Percentiles rank a stretch among this genome's conserved stretches.
Conservation (phyloP, 1,140 invertebrate genomes). For the Zaprionus taronus region DNA sequence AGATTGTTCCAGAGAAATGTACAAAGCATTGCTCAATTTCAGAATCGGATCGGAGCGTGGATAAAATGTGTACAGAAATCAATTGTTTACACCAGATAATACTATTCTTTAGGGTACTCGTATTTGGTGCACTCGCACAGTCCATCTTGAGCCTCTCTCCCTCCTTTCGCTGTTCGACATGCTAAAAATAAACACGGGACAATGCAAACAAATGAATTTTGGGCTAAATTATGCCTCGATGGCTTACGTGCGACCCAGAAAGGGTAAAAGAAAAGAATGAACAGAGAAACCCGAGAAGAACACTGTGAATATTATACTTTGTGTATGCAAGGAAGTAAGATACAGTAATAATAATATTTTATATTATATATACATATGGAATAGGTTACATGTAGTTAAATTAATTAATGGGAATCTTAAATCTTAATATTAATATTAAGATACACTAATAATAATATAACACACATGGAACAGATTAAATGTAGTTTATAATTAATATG, state of each 20-base stretch:
- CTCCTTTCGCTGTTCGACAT: constrained; percentile 7
- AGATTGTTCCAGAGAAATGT: not conserved
- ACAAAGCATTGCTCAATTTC: not conserved
- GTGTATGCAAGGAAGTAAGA: no score
- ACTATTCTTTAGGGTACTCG: not conserved
- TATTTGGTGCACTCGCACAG: not conserved
- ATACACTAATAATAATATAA: not conserved
- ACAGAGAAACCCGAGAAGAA: not conserved
- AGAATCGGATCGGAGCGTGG: not conserved
- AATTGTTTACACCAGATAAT: constrained; percentile 16
- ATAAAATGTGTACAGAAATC: constrained; percentile 19
- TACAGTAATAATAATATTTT: not conserved
- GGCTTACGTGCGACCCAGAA: constrained; percentile 47
- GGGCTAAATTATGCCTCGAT: constrained; percentile 28
- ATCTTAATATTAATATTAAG: not conserved
- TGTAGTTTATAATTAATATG: no score
- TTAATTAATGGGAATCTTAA: no score
- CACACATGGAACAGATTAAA: not conserved
- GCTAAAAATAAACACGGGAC: constrained; percentile 41
- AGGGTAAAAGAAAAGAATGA: not conserved
- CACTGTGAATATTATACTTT: not conserved
- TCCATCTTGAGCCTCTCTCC: not conserved
- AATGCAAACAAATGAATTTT: constrained; percentile 32
- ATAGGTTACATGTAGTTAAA: no score
- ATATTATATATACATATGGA: not conserved